Conservation (phyloP, 2,113 vertebrate species). For the Neoarius graeffei region DNA sequence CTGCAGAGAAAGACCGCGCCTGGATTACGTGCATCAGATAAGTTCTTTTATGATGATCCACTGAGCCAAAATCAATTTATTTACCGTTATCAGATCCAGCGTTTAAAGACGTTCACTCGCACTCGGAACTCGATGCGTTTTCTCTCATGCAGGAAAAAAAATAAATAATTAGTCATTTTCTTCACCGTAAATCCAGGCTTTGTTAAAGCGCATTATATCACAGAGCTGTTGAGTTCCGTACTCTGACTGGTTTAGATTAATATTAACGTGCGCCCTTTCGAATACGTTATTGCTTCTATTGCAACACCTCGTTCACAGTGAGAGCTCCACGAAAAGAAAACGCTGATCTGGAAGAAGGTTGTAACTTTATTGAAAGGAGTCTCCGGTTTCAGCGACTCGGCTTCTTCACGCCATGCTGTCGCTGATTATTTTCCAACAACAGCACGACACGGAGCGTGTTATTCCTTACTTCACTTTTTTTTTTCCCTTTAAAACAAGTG, state of each 20-base stretch:
- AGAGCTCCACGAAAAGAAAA: background rate
- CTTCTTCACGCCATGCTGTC: background rate
- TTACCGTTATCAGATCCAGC: constrained; percentile 54
- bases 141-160: background rate
- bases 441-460: too few relatives aligned
- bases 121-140: background rate
- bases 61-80: constrained; percentile 60
- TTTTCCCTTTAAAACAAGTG: background rate
- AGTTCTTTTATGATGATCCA: constrained; percentile 55
- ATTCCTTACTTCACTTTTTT: background rate
- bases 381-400: too few relatives aligned
- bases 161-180: constrained; percentile 40
- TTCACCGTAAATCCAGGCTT: background rate
- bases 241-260: background rate
- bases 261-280: background rate
- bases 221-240: background rate
- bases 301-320: background rate
- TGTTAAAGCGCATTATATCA: background rate
- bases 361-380: background rate
- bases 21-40: constrained; percentile 53
- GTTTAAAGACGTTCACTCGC: constrained; percentile 37
- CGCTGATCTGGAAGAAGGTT: background rate
- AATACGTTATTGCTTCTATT: background rate
- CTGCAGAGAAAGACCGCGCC: constrained; percentile 27
- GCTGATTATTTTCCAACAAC: too few relatives aligned